Evolutionary conservation across 2,888 invertebrate species (phyloP).

Genomic region (Eupsilia transversa): DNA sequence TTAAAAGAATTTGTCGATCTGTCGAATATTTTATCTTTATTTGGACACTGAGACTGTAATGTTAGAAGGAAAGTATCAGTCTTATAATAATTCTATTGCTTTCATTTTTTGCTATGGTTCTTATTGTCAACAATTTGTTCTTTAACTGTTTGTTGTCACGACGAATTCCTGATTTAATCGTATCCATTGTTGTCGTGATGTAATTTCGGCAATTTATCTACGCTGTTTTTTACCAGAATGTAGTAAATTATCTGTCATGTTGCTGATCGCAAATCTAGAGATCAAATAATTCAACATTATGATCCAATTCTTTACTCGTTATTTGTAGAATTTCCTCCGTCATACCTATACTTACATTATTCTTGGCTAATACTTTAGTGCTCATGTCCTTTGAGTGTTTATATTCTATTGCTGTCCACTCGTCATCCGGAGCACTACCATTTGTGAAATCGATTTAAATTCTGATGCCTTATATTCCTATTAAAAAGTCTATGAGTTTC

Average conservation of each 20-base stretch:
- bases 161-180: conserved; percentile 36
- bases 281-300: conserved; percentile 13
- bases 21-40: conserved; percentile 40
- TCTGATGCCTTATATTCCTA: conserved; percentile 8
- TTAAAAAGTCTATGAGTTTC: conserved; percentile 18
- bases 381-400: conserved; percentile 25
- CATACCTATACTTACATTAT: background rate
- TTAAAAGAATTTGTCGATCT: conserved; percentile 44
- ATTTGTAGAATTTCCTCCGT: conserved; percentile 12
- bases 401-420: conserved; percentile 40
- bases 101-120: conserved; percentile 8
- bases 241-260: conserved; percentile 26
- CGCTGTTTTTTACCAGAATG: conserved; percentile 8
- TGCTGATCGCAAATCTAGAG: conserved; percentile 20
- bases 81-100: conserved; percentile 11
- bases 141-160: conserved; percentile 30
- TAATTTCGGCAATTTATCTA: conserved; percentile 38
- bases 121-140: conserved; percentile 29
- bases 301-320: conserved; percentile 33
- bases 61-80: conserved; percentile 12
- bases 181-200: conserved; percentile 22
- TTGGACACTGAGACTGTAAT: conserved; percentile 32
- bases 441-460: conserved; percentile 40
- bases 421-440: conserved; percentile 25
- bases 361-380: conserved; percentile 8